Conservation (phyloP, 2,888 invertebrate species). For the Chironomus riparius region DNA sequence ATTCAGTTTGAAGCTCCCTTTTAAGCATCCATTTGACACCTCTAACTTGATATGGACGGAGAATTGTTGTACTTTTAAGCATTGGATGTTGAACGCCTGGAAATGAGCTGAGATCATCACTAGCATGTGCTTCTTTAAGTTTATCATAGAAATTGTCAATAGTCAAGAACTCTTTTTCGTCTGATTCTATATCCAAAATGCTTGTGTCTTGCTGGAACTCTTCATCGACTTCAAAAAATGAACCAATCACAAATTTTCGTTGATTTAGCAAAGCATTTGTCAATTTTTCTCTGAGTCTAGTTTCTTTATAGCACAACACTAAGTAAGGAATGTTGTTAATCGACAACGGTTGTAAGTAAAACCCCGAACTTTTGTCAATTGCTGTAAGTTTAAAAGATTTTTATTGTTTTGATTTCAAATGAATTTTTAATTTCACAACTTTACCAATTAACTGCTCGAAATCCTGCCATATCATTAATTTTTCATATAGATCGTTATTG, state of each 20-base stretch:
- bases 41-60: conserved; percentile 55
- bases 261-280: not conserved
- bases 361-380: not conserved
- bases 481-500: not conserved
- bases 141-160: conserved; percentile 17
- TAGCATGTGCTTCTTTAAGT: not conserved
- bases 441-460: conserved; percentile 6
- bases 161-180: not conserved
- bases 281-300: too few relatives aligned
- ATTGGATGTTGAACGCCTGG: conserved; percentile 38
- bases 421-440: not conserved
- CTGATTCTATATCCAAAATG: not conserved
- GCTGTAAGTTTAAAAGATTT: not conserved
- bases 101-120: not conserved
- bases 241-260: not conserved
- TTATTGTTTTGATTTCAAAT: not conserved
- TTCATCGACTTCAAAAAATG: not conserved
- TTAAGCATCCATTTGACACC: conserved; percentile 62
- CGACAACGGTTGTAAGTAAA: not conserved
- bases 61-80: conserved; percentile 38
- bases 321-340: not conserved
- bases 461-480: not conserved
- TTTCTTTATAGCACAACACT: not conserved
- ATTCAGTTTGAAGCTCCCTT: conserved; percentile 43
- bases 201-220: not conserved